phyloP scores from a whole-genome alignment of 1,140 invertebrate species.

The Nasonia vitripennis region DNA sequence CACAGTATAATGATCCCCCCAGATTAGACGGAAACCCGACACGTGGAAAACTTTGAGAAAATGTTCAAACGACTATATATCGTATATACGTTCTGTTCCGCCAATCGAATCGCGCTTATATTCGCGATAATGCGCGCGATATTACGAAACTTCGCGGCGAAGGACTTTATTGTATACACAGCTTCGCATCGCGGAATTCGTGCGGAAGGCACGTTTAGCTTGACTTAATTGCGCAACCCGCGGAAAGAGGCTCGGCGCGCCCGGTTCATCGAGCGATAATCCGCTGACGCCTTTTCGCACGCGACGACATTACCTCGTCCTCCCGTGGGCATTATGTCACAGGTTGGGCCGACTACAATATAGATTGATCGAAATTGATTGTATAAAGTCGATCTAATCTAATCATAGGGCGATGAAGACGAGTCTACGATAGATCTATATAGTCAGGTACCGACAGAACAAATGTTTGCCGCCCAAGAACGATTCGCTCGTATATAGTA shows the following conservation, averaged over 20 bases:
- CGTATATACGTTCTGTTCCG: background rate
- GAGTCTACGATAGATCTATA: too few relatives aligned
- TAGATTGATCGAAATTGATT: too few relatives aligned
- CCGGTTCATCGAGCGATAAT: conserved; percentile 35
- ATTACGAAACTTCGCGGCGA: background rate
- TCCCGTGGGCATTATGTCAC: background rate
- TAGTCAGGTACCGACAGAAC: background rate
- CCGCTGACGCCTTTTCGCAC: background rate
- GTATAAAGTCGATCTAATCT: background rate
- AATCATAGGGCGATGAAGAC: background rate
- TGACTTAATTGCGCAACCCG: background rate
- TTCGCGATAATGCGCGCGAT: background rate
- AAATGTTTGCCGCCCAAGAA: too few relatives aligned
- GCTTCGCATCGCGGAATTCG: background rate
- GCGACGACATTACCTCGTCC: background rate
- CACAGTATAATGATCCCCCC: background rate
- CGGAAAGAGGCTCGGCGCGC: background rate
- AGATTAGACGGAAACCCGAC: background rate
- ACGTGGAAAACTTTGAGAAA: background rate
- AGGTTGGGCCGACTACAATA: too few relatives aligned
- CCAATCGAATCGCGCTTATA: background rate
- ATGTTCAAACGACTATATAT: background rate
- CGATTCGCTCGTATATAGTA: background rate
- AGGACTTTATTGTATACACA: conserved; percentile 4
- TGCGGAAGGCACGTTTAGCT: background rate